Evolutionary conservation across 2,797 vertebrate genomes (phyloP), one percentile per base, ranked within the genome.

Genomic region (Sebastes hubbsi): DNA sequence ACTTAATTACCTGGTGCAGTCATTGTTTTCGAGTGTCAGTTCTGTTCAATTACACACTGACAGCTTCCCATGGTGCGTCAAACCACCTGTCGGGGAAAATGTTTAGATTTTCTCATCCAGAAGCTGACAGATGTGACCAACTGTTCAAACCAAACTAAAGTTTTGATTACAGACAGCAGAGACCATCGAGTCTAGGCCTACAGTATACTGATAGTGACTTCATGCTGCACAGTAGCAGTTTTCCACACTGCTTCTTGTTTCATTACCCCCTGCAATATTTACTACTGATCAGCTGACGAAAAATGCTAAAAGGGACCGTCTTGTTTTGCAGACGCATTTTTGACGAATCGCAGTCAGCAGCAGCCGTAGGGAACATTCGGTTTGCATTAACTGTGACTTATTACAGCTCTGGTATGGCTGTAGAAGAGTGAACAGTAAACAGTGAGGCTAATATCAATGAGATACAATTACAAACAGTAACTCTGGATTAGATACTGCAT

Each of bases 1-100:
- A 63, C 6, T 62, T 72, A 69, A 75, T 77, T 32, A 80, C 61
- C 60, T 36, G 62, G 12, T 46, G 68, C 52, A 46, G 55, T 54
- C 5, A 36, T 61, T 64, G 72, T 82, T 83, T 75, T 72, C 16
- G 32, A 24, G 18, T 56, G 61, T 60, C 67, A 12, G 13, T 34
- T 84, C 14, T 77, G 75, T 68, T 64, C 66, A 62, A n/a, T 72
- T 68, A 77, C 49, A 68, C 38, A 12, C 55, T 32, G 25, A 42
- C 68, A 71, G 72, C 59, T 64, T 84, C 54, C 65, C 29, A 27
- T 14, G n/a, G n/a, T 14, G 24, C 8, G 3, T 63, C 52, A 72
- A 56, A 63, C 5, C 72, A 80, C 72, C 46, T 72, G 71, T 78
- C 36, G 5, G 30, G 54, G 61, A 27, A 76, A 70, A 22, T 54